Evolutionary conservation across 64 coral and sea anemone species (phyloP).

Genomic region (Montipora efflorescens): DNA sequence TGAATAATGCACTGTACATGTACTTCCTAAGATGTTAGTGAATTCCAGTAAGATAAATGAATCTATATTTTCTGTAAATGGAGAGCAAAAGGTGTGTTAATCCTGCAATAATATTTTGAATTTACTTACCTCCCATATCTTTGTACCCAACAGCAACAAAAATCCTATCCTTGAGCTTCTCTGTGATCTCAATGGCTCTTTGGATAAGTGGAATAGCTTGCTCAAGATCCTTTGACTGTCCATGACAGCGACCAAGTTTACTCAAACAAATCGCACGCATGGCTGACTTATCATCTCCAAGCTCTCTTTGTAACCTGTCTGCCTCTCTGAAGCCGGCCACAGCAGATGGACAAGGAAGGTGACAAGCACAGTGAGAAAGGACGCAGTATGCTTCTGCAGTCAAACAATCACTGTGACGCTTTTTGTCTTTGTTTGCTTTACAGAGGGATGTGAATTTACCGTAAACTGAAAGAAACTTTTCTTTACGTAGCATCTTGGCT

Average conservation of each 20-base stretch:
- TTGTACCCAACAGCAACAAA: slow-evolving; percentile 87
- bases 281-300: slow-evolving; percentile 71
- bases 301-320: slow-evolving; percentile 70
- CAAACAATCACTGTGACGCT: slow-evolving; percentile 86
- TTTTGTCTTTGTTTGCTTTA: slow-evolving; percentile 59
- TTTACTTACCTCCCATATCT: slow-evolving; percentile 79
- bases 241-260: slow-evolving; percentile 86
- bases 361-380: slow-evolving; percentile 91
- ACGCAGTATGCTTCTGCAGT: slow-evolving; percentile 87
- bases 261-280: slow-evolving; percentile 75
- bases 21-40: no score
- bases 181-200: slow-evolving; percentile 74
- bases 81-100: no score
- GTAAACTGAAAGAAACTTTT: slow-evolving; percentile 83
- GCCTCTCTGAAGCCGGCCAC: slow-evolving; percentile 83
- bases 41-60: no score
- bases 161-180: slow-evolving; percentile 59
- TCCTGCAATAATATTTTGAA: not conserved
- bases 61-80: no score
- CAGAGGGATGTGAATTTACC: slow-evolving; percentile 69
- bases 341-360: slow-evolving; percentile 83
- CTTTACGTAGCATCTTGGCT: slow-evolving; percentile 77
- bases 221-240: slow-evolving; percentile 65
- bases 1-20: no score
- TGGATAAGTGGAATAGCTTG: slow-evolving; percentile 69